Evolutionary conservation across 2,888 invertebrate genomes (phyloP).

Genomic region (Standfussiana lucernea): DNA sequence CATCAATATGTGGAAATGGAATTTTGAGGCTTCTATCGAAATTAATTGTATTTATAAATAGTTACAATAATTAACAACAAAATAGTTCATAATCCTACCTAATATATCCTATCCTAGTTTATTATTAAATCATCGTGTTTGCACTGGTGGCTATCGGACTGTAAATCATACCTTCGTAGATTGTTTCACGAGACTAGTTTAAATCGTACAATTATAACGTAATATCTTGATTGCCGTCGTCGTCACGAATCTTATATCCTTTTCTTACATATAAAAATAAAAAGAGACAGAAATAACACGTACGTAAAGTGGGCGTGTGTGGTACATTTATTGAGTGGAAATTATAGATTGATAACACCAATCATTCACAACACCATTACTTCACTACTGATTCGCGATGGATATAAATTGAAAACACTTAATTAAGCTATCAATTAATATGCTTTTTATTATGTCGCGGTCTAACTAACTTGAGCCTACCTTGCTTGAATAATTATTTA

Average conservation of each 20-base stretch:
- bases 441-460: constrained; percentile 49
- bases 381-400: constrained; percentile 70
- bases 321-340: constrained; percentile 77
- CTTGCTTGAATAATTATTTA: constrained; percentile 28
- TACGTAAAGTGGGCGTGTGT: constrained; percentile 70
- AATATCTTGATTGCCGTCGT: constrained; percentile 56
- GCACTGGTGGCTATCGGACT: constrained; percentile 10
- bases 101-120: too few species aligned
- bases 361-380: constrained; percentile 77
- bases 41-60: not conserved
- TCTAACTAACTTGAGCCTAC: constrained; percentile 35
- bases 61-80: constrained; percentile 10
- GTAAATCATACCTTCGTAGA: constrained; percentile 43
- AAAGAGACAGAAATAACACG: constrained; percentile 54
- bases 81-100: not conserved
- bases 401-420: constrained; percentile 73
- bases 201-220: constrained; percentile 57
- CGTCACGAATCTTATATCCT: constrained; percentile 41
- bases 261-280: constrained; percentile 40
- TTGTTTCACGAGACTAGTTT: constrained; percentile 40
- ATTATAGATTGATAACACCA: constrained; percentile 79
- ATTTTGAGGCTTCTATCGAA: too few species aligned
- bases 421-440: constrained; percentile 64
- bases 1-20: not conserved
- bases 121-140: constrained; percentile 36